phyloP scores from a whole-genome alignment of 2,888 invertebrate genomes.

The Anthophora plumipes region DNA sequence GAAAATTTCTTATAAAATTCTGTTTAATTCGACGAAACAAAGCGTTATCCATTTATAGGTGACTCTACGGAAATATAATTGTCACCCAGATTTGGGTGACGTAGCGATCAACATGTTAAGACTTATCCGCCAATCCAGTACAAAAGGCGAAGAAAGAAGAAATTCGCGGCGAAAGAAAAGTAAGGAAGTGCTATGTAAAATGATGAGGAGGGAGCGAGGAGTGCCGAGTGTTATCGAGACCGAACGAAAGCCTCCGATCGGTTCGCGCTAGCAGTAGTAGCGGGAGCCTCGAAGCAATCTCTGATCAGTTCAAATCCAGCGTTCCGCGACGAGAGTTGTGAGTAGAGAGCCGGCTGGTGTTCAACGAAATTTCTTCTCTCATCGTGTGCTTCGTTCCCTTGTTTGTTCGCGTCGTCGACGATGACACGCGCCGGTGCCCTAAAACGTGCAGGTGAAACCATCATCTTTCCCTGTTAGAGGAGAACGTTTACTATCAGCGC shows the following conservation, averaged over 20 bases:
- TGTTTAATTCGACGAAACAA: too few relatives aligned
- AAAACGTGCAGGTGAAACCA: slow-evolving; percentile 63
- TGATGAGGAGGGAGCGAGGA: neutral
- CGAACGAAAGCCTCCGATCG: slow-evolving; percentile 30
- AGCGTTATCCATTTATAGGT: too few relatives aligned
- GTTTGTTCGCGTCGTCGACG: slow-evolving; percentile 42
- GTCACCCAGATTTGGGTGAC: too few relatives aligned
- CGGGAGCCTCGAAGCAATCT: slow-evolving; percentile 61
- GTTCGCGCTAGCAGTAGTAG: slow-evolving; percentile 23
- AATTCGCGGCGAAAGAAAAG: slow-evolving; percentile 27
- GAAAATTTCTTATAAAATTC: too few relatives aligned
- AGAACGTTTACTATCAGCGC: neutral
- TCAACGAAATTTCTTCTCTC: neutral
- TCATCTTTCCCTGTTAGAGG: neutral
- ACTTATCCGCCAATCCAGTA: too few relatives aligned
- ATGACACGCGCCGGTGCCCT: slow-evolving; percentile 58
- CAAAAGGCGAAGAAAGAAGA: neutral
- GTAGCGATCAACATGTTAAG: too few relatives aligned
- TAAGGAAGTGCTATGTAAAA: slow-evolving; percentile 9
- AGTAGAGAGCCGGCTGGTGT: slow-evolving; percentile 7
- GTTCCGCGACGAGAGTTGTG: slow-evolving; percentile 53
- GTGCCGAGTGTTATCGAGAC: slow-evolving; percentile 25
- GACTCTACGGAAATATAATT: too few relatives aligned
- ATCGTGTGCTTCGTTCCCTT: slow-evolving; percentile 31
- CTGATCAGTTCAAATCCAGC: slow-evolving; percentile 67